These are phyloP conservation scores for Blastomussa wellsi DNA, from an alignment of 92 coral and sea anemone species.

Conservation along the genomic window DNA sequence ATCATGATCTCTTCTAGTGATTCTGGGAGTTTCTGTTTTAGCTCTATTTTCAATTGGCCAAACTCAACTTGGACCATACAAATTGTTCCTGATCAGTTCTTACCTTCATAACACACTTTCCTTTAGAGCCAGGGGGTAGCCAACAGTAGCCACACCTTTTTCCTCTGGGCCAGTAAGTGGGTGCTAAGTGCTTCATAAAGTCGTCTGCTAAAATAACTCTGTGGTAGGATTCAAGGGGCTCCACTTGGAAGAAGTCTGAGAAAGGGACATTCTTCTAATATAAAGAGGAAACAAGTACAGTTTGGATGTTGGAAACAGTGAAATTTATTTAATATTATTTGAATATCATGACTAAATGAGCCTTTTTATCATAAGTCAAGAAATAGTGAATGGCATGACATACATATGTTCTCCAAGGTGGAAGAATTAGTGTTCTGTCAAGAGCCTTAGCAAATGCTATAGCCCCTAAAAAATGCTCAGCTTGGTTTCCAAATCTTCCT, in stretches of 20 bases:
- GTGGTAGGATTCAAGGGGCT: slow-evolving; percentile 72
- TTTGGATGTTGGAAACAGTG: no score
- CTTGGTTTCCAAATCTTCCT: slow-evolving; percentile 92
- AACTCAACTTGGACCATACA: not conserved
- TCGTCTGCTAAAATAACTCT: slow-evolving; percentile 77
- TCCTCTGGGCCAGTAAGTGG: slow-evolving; percentile 80
- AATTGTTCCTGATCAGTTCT: not conserved
- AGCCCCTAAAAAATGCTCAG: slow-evolving; percentile 88
- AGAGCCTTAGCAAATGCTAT: slow-evolving; percentile 83
- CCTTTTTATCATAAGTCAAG: not conserved
- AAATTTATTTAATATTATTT: no score
- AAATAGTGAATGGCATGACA: not conserved
- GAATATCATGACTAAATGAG: no score
- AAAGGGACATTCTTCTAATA: slow-evolving; percentile 85
- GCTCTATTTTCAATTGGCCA: not conserved
- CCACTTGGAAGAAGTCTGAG: slow-evolving; percentile 81
- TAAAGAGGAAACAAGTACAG: slow-evolving; percentile 4
- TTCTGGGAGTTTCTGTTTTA: not conserved
- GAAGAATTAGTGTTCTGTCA: slow-evolving; percentile 80
- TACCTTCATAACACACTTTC: slow-evolving; percentile 78
- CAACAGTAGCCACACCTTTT: slow-evolving; percentile 85
- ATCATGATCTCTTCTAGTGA: not conserved
- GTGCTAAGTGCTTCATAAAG: slow-evolving; percentile 68
- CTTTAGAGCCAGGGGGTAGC: slow-evolving; percentile 69
- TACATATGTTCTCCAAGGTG: slow-evolving; percentile 94